These are phyloP conservation scores for Chiroxiphia lanceolata DNA, from an alignment of 2,797 vertebrate species.

Conservation along the genomic window DNA sequence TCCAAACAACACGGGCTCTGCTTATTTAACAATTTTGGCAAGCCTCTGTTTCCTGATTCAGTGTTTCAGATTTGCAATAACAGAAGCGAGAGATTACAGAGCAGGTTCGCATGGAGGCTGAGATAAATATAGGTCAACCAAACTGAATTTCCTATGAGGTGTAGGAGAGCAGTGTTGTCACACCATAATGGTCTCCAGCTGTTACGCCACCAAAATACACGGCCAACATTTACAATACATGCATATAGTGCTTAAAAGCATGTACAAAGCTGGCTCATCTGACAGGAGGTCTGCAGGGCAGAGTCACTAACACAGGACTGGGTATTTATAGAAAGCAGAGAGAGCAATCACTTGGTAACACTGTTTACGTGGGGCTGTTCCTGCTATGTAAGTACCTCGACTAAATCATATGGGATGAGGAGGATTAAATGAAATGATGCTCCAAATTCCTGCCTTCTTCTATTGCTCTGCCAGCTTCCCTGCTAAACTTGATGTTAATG, in stretches of 20 bases:
- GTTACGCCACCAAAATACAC: constrained; percentile 15
- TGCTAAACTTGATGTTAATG: background rate
- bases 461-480: background rate
- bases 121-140: constrained; percentile 17
- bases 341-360: background rate
- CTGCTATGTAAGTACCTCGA: background rate
- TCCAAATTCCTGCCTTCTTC: background rate
- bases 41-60: background rate
- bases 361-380: background rate
- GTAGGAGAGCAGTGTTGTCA: background rate
- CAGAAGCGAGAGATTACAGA: constrained; percentile 7
- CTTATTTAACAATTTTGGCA: constrained; percentile 26
- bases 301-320: background rate
- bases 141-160: background rate
- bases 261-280: background rate
- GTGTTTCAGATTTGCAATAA: background rate
- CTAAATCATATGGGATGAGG: background rate
- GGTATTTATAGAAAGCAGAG: background rate
- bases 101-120: background rate
- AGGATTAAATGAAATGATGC: background rate
- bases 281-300: constrained; percentile 1
- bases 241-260: background rate
- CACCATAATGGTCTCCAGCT: constrained; percentile 39
- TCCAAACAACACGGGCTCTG: background rate
- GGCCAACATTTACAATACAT: constrained; percentile 27